Evolutionary conservation across 2,797 vertebrate genomes (phyloP).

Genomic region (Falco cherrug): DNA sequence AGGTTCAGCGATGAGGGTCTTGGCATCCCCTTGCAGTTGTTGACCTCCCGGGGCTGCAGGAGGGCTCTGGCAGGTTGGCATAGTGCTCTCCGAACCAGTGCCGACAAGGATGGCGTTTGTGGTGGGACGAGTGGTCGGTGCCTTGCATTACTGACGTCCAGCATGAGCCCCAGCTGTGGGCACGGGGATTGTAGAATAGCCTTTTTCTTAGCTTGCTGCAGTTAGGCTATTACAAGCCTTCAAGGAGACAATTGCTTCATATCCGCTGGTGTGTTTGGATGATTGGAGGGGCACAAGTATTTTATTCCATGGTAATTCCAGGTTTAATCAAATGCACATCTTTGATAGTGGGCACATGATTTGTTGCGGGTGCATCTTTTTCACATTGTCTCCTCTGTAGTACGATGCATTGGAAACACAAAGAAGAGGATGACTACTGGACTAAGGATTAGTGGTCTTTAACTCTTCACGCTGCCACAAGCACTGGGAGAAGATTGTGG

Average conservation of each 20-base stretch:
- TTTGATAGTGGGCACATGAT: background rate
- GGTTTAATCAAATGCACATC: background rate
- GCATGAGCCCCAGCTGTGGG: accelerated
- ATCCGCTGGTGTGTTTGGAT: background rate
- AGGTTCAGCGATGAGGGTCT: accelerated
- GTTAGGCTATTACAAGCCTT: no score
- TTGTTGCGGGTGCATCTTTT: background rate
- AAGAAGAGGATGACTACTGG: background rate
- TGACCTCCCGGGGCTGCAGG: background rate
- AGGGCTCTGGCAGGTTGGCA: background rate
- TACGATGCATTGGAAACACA: background rate
- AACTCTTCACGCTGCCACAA: accelerated
- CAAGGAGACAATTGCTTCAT: background rate
- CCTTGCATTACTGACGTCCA: background rate
- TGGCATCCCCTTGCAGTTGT: background rate
- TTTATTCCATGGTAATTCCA: background rate
- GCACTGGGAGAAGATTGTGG: background rate
- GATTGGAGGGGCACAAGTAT: background rate
- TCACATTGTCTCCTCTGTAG: background rate
- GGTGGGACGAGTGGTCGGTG: accelerated
- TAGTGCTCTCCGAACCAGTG: accelerated
- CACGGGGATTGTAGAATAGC: background rate
- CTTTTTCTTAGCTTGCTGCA: background rate
- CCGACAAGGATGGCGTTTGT: background rate
- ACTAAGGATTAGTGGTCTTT: background rate